Evolutionary conservation across 2,113 vertebrate genomes (phyloP).

Genomic region (Aegypius monachus): DNA sequence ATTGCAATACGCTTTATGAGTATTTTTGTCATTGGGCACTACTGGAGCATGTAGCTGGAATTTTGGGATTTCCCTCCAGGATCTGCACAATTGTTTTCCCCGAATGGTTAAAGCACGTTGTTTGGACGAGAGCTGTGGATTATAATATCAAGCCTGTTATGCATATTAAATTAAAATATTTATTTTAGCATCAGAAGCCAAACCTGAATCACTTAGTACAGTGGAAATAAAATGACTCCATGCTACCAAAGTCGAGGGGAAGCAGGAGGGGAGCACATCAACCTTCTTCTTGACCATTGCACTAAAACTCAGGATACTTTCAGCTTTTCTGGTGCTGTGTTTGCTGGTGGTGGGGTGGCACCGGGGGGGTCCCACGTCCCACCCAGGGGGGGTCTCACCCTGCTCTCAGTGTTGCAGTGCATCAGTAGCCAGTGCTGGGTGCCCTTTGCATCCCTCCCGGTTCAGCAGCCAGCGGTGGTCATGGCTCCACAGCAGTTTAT

Average conservation of each 20-base stretch:
- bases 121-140: not conserved
- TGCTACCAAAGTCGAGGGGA: accelerated
- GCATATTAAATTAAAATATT: not conserved
- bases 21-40: not conserved
- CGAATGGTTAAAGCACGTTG: not conserved
- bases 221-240: not conserved
- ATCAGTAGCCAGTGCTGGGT: not conserved
- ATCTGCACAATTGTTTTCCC: not conserved
- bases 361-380: accelerated
- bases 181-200: not conserved
- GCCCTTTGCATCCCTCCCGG: not conserved
- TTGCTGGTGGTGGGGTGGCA: not conserved
- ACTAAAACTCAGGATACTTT: accelerated
- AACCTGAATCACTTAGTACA: not conserved
- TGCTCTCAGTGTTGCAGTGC: not conserved
- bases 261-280: accelerated
- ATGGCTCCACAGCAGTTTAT: not conserved
- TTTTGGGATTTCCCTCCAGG: accelerated
- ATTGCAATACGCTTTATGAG: accelerated
- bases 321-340: accelerated
- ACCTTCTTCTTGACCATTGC: accelerated
- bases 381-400: not conserved
- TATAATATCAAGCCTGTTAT: not conserved
- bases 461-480: not conserved
- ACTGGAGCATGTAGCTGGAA: accelerated